phyloP scores from a whole-genome alignment of 1,140 invertebrate genomes.

The Ridgeia piscesae region DNA sequence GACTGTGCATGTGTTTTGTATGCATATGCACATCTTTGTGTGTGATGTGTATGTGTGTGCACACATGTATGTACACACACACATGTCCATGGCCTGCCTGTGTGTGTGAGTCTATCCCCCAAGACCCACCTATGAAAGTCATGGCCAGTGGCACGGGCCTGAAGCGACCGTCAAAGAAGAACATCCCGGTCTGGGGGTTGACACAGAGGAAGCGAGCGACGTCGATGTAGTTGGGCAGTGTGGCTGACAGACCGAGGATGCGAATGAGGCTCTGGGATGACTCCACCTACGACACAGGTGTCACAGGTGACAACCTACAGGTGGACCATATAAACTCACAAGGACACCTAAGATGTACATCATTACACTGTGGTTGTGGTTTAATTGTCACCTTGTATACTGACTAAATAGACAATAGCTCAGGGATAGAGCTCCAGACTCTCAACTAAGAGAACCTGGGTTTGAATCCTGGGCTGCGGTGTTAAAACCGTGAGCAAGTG shows the following conservation, averaged over 20 bases:
- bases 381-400: no score
- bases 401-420: no score
- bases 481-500: no score
- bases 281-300: conserved; percentile 69
- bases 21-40: no score
- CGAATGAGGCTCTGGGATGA: conserved; percentile 95
- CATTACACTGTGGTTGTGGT: no score
- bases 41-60: neutral
- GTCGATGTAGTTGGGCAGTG: conserved; percentile 96
- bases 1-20: no score
- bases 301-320: neutral
- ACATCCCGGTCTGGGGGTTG: conserved; percentile 88
- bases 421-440: no score
- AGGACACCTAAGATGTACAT: no score
- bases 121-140: conserved; percentile 55
- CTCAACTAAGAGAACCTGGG: no score
- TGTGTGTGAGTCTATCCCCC: neutral
- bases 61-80: neutral
- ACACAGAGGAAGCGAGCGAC: conserved; percentile 93
- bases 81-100: neutral
- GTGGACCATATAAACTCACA: no score
- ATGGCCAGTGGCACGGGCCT: conserved; percentile 92
- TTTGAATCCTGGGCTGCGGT: no score
- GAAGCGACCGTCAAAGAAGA: conserved; percentile 96
- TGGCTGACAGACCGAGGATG: conserved; percentile 96